phyloP scores from a whole-genome alignment of 2,888 invertebrate species.

The Tenthredo livida region DNA sequence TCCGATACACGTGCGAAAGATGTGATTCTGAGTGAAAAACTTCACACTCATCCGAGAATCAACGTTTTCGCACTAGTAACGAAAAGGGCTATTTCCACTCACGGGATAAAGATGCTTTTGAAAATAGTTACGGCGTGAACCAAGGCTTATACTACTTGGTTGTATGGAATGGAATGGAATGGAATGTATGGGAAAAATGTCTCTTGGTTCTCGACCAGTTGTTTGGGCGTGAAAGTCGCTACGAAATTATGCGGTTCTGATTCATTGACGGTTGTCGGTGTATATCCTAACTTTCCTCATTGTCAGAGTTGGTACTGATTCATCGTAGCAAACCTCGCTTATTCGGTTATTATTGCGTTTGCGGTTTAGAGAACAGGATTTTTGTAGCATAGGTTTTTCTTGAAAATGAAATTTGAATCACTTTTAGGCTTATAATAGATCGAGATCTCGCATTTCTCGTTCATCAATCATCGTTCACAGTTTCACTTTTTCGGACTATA shows the following conservation, averaged over 20 bases:
- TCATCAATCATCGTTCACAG: not conserved
- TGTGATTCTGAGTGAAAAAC: too few species aligned
- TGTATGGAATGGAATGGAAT: not conserved
- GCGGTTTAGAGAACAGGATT: not conserved
- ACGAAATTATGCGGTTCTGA: slow-evolving; percentile 34
- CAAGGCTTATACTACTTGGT: not conserved
- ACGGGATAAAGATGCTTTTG: not conserved
- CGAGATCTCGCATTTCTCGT: not conserved
- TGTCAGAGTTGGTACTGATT: not conserved
- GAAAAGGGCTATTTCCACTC: too few species aligned
- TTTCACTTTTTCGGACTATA: not conserved
- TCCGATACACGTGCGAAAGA: too few species aligned
- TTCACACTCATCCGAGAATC: too few species aligned
- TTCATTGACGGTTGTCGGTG: slow-evolving; percentile 12
- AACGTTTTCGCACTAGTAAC: too few species aligned
- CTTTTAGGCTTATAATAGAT: not conserved
- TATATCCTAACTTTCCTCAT: not conserved
- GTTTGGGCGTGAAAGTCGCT: slow-evolving; percentile 40
- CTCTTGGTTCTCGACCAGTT: not conserved
- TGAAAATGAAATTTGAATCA: not conserved
- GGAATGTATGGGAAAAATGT: slow-evolving; percentile 40
- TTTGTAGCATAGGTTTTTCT: not conserved
- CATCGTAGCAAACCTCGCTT: not conserved
- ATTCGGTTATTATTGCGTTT: not conserved
- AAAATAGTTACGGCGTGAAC: not conserved